A percentile compares a stretch with the other conserved stretches of the same genome.
These are phyloP conservation scores for Linurgus olivaceus DNA, from an alignment of 2,797 vertebrate species.

Conservation along the genomic window DNA sequence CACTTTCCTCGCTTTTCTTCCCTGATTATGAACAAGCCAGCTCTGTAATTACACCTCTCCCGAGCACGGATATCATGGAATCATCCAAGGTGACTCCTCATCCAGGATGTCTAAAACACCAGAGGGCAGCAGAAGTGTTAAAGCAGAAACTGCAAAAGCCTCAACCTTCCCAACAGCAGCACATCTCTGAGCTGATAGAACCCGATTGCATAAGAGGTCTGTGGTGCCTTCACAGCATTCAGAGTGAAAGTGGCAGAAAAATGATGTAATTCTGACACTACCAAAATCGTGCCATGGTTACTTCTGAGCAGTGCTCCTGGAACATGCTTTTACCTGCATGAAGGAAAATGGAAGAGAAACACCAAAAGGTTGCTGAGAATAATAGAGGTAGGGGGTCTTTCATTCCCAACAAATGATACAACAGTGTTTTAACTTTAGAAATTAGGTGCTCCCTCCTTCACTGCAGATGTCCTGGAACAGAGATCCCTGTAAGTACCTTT, in stretches of 20 bases:
- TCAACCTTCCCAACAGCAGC: neutral
- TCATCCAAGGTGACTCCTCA: neutral
- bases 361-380: neutral
- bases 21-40: neutral
- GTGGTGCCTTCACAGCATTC: neutral
- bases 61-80: neutral
- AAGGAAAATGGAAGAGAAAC: neutral
- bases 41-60: neutral
- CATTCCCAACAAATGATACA: neutral
- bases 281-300: neutral
- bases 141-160: neutral
- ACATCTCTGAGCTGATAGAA: neutral
- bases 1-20: neutral
- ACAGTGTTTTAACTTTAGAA: neutral
- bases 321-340: neutral
- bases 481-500: neutral
- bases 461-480: neutral
- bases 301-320: neutral
- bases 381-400: neutral
- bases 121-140: slow-evolving; percentile 58
- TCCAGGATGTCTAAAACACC: slow-evolving; percentile 14
- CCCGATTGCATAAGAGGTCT: neutral
- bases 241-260: slow-evolving; percentile 6
- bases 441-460: neutral
- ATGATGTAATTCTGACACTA: neutral